Base-by-base conservation (phyloP, 2,797 vertebrate genomes). In the Falco concolor region DNA sequence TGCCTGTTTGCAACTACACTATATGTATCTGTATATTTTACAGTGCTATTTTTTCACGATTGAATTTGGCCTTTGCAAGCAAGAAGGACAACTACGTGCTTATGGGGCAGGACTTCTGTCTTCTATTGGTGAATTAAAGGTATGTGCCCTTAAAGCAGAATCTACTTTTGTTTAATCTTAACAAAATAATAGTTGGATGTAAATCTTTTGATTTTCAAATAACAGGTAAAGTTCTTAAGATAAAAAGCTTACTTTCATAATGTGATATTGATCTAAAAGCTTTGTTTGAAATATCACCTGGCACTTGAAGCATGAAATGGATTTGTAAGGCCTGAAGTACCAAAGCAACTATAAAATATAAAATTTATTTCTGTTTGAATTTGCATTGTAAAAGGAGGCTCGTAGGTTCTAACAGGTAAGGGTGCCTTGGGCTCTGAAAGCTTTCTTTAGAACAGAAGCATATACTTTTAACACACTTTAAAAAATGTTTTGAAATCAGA, bases 41-140 rank as follows among this genome's bases (percentile, higher is more conserved):
- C 97, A 99, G 99, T 99, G 99, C 97, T 99, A 99, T 95, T 99
- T 99, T 98, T 99, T 99, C 98, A 99, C 99, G 0, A 99, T 99
- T 13, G 99, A 99, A 97, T 99, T 99, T 93, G 99, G 99, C 69
- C 98, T 99, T 84, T 99, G 99, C 96, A 99, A 99, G 95, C 99
- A 99, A 97, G 99, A 99, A 21, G 99, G 99, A 61, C 99, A 99
- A 21, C 97, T 99, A 30, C 98, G 99, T 93, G 99, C 98, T 20
- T 99, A 99, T 4, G 99, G 99, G 44, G 99, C 99, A 12, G 99
- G 99, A 19, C 97, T 99, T 27, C 98, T 99, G 82, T 99, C 99
- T 27, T 99, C 99, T 53, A 99, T 99, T 40, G 99, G 99, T 73
- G 99, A 99, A 90, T 96, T 99, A 86, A 98, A 98, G 98, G 99